phyloP scores from a whole-genome alignment of 2,888 invertebrate species.

The Cosmia pyralina region DNA sequence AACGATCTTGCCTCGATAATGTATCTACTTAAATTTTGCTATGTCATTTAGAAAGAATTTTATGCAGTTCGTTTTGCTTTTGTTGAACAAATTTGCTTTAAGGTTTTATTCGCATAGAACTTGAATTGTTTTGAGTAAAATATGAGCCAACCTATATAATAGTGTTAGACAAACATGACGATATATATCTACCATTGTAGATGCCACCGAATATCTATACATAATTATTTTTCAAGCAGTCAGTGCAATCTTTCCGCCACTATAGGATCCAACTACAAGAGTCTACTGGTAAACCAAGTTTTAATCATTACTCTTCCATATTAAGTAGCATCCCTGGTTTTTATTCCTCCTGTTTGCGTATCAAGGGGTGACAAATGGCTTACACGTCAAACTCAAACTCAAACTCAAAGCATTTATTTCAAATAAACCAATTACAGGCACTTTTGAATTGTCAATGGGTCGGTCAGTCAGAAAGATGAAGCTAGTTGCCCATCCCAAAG shows the following conservation, averaged over 20 bases:
- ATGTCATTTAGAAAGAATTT: constrained; percentile 69
- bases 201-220: neutral
- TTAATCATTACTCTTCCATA: neutral
- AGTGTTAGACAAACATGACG: too few relatives aligned
- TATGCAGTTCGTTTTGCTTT: constrained; percentile 60
- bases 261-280: neutral
- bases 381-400: too few relatives aligned
- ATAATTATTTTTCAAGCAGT: neutral
- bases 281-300: neutral
- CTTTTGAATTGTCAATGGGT: too few relatives aligned
- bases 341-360: neutral
- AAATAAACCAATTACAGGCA: too few relatives aligned
- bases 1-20: constrained; percentile 70
- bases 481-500: too few relatives aligned
- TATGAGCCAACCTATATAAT: too few relatives aligned
- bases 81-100: constrained; percentile 18
- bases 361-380: neutral
- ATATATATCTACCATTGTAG: neutral
- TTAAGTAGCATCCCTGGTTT: neutral
- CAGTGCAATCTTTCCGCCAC: neutral
- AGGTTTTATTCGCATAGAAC: constrained; percentile 36
- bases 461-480: too few relatives aligned
- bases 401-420: too few relatives aligned
- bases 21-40: constrained; percentile 70
- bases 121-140: constrained; percentile 6